Base-by-base conservation (phyloP, 2,888 invertebrate species). In the Idaea dimidiata region DNA sequence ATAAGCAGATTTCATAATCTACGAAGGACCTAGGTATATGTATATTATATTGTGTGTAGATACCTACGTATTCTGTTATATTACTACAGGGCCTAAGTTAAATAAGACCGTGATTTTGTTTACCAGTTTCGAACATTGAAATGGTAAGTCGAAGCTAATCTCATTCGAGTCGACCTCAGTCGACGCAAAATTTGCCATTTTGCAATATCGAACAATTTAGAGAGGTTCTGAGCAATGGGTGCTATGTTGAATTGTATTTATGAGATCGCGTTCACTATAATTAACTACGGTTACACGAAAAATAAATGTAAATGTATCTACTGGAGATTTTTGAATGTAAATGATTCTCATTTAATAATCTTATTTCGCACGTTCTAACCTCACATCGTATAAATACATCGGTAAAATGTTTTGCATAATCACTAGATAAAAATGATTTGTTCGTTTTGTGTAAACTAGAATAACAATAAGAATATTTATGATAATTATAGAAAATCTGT, bases 401-500 rank as follows among this genome's bases (percentile, higher is more conserved):
- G 14, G 7, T 33, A 56, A 16, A 24, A 18, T 58, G 33, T 57
- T 59, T 60, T 60, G 59, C 54, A 61, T 61, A 59, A 59, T 57
- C 61, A 54, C 60, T 59, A 24, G 24, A 5, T 24, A 54, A 17
- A 54, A 31, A 24, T 58, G 55, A 7, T 54, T n/a, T 58, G 58
- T 63, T 62, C 59, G 54, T 61, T 33, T 66, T 58, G 60, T 58
- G 16, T 53, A 53, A 62, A 56, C 59, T 17, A 59, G 31, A 65
- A 62, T 64, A 55, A 56, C 31, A 61, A 55, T 18, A 62, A 62
- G 59, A 64, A 62, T 60, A 66, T 62, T 57, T 67, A 64, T 66
- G 58, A 59, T 66, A 64, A 69, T 66, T 56, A 63, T 57, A 63
- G 59, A 54, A 55, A 61, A 43, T 58, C 57, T 65, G n/a, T 55